phyloP scores from a whole-genome alignment of 2,888 invertebrate genomes.

The Ptilodon capucinus region DNA sequence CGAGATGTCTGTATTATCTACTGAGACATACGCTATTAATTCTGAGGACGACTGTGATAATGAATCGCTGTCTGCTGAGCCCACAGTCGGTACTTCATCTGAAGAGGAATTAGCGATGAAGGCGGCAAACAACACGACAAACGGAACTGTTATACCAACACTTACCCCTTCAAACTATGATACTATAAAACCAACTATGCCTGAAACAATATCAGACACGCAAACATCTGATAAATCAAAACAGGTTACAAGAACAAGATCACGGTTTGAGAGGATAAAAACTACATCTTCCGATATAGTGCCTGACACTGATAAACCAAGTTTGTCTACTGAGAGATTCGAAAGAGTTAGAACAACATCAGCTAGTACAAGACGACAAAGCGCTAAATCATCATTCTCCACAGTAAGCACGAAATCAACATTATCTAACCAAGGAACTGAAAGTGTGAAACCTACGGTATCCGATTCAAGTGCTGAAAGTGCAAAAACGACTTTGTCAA shows the following conservation, averaged over 20 bases:
- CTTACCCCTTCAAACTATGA: neutral
- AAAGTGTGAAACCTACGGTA: neutral
- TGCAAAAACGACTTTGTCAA: neutral
- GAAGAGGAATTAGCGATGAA: slow-evolving; percentile 55
- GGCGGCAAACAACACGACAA: slow-evolving; percentile 43
- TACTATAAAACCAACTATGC: neutral
- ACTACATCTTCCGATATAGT: neutral
- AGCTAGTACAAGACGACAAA: neutral
- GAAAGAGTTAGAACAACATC: neutral
- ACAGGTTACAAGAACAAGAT: neutral
- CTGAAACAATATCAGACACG: neutral
- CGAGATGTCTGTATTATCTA: slow-evolving; percentile 75
- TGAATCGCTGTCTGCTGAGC: slow-evolving; percentile 53
- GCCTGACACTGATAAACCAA: neutral
- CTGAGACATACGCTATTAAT: slow-evolving; percentile 70
- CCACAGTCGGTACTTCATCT: slow-evolving; percentile 54
- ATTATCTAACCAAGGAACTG: neutral
- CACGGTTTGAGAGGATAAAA: neutral
- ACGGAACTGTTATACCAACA: slow-evolving; percentile 34
- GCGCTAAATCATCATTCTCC: neutral
- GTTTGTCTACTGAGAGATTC: neutral
- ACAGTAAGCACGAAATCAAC: neutral
- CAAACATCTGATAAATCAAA: neutral
- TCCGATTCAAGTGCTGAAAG: neutral
- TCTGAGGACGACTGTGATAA: slow-evolving; percentile 72